These are phyloP conservation scores for Ficedula albicollis DNA, from an alignment of 2,797 vertebrate genomes.

Conservation along the genomic window DNA sequence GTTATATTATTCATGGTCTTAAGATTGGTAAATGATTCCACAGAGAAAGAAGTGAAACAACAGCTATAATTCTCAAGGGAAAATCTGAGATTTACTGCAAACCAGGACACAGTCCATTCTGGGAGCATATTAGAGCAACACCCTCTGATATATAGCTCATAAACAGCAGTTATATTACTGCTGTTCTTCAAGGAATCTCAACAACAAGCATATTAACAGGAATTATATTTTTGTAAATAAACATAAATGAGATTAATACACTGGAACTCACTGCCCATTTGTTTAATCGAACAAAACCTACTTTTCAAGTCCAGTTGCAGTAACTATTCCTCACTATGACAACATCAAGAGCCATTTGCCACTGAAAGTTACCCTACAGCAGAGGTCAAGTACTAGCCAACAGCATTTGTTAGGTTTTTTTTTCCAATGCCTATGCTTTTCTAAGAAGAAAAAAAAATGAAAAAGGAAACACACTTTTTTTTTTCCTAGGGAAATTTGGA, in stretches of 20 bases:
- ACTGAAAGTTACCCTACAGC: neutral
- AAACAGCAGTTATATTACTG: neutral
- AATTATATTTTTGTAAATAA: constrained; percentile 12
- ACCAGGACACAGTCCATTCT: neutral
- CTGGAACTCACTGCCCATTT: neutral
- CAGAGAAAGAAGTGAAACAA: neutral
- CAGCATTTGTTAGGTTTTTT: neutral
- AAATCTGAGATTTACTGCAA: neutral
- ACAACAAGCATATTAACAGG: neutral
- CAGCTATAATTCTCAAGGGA: neutral
- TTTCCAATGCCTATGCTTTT: neutral
- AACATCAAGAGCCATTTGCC: neutral
- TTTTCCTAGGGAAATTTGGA: neutral
- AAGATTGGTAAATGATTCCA: neutral
- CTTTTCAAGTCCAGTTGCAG: neutral
- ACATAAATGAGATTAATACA: constrained; percentile 12
- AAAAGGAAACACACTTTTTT: neutral
- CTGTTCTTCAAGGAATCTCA: constrained; percentile 2
- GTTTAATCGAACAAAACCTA: constrained; percentile 8
- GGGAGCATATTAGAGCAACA: neutral
- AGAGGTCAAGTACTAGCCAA: neutral
- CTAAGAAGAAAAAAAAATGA: neutral
- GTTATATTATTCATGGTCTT: neutral
- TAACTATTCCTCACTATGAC: neutral
- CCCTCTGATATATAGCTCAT: neutral